Conservation (phyloP, 1,140 invertebrate genomes). For the Drosophila nasuta region DNA sequence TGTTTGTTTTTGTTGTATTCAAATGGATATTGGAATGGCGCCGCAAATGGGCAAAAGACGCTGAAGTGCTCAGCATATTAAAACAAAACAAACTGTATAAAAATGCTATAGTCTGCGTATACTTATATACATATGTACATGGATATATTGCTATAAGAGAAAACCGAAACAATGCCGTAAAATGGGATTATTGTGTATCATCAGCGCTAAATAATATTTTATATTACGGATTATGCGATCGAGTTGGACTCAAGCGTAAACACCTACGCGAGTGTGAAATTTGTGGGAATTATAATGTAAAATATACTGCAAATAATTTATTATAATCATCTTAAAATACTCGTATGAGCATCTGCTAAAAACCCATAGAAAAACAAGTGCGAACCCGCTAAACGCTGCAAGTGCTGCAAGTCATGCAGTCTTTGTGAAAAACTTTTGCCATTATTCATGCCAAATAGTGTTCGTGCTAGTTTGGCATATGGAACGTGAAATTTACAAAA, state of each 20-base stretch:
- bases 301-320: constrained; percentile 48
- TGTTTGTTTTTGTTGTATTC: constrained; percentile 61
- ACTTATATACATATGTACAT: neutral
- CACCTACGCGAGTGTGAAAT: constrained; percentile 67
- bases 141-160: constrained; percentile 16
- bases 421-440: constrained; percentile 62
- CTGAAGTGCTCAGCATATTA: constrained; percentile 11
- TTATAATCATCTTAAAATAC: constrained; percentile 20
- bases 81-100: constrained; percentile 18
- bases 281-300: constrained; percentile 7
- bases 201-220: constrained; percentile 53
- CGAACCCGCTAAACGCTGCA: constrained; percentile 58
- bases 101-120: neutral
- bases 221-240: constrained; percentile 66
- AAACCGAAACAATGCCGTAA: constrained; percentile 58
- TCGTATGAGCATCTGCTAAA: constrained; percentile 17
- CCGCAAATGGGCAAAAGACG: constrained; percentile 32
- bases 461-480: constrained; percentile 43
- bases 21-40: constrained; percentile 58
- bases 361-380: constrained; percentile 27
- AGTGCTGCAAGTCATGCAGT: constrained; percentile 41
- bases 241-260: constrained; percentile 72
- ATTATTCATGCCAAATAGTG: constrained; percentile 61
- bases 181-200: constrained; percentile 77
- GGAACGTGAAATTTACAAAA: constrained; percentile 24